These are phyloP conservation scores for Cecropterus lyciades DNA, from an alignment of 1,140 invertebrate species.

Conservation along the genomic window DNA sequence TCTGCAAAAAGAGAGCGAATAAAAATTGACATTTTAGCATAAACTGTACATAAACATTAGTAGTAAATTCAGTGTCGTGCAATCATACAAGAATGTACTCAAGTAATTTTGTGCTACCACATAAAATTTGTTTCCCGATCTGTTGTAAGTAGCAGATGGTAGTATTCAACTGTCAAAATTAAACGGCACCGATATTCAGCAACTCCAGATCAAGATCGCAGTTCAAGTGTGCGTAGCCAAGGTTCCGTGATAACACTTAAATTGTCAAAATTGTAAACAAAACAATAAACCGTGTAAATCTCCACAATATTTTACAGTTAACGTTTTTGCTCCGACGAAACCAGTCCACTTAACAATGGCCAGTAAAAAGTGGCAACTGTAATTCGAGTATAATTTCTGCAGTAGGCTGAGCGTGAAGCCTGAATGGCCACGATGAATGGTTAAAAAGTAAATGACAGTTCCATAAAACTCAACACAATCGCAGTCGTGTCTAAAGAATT, in stretches of 20 bases:
- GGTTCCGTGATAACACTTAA: neutral
- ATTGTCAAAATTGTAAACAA: neutral
- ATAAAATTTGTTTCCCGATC: too few relatives aligned
- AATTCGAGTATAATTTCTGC: constrained; percentile 18
- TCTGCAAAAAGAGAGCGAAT: too few relatives aligned
- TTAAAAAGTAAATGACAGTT: constrained; percentile 14
- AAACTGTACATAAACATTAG: too few relatives aligned
- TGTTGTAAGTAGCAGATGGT: too few relatives aligned
- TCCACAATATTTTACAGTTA: constrained; percentile 10
- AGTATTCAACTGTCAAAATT: too few relatives aligned
- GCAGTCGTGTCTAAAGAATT: constrained; percentile 19
- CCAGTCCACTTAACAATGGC: constrained; percentile 4
- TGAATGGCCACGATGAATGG: constrained; percentile 25
- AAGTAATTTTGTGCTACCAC: too few relatives aligned
- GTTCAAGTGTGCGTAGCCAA: neutral
- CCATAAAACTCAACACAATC: constrained; percentile 24
- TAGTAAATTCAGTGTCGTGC: too few relatives aligned
- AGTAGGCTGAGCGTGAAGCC: constrained; percentile 23
- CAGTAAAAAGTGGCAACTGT: constrained; percentile 20
- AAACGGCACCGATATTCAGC: too few relatives aligned
- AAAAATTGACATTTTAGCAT: too few relatives aligned
- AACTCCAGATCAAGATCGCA: neutral
- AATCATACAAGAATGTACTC: too few relatives aligned
- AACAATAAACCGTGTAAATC: neutral
- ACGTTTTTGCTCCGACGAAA: constrained; percentile 4